Conservation (phyloP, 2,888 invertebrate species). For the Scaptodrosophila latifasciaeformis region DNA sequence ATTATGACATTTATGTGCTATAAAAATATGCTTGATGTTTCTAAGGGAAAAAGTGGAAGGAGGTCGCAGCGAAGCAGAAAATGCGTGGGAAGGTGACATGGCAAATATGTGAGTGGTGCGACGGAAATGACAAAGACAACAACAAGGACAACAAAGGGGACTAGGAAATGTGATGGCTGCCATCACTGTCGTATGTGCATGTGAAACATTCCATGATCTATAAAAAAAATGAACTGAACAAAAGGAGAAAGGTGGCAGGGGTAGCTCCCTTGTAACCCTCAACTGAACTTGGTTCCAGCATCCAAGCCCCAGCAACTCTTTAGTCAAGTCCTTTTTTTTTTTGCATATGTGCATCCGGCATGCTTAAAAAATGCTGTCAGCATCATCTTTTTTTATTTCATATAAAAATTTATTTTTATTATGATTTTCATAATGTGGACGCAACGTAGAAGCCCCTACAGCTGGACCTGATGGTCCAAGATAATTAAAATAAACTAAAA, state of each 20-base stretch:
- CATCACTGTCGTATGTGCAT: slow-evolving; percentile 10
- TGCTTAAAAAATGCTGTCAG: slow-evolving; percentile 29
- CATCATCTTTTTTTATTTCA: slow-evolving; percentile 20
- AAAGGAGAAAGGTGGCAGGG: no score
- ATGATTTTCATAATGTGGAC: slow-evolving; percentile 29
- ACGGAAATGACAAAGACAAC: no score
- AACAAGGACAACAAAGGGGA: slow-evolving; percentile 23
- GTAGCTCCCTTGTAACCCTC: slow-evolving; percentile 26
- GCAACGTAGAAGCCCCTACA: slow-evolving; percentile 31
- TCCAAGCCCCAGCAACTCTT: slow-evolving; percentile 21
- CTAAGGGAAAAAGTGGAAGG: slow-evolving; percentile 32
- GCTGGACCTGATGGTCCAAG: background rate
- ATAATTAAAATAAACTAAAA: background rate
- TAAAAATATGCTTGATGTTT: slow-evolving; percentile 56
- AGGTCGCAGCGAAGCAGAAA: background rate
- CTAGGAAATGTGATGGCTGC: slow-evolving; percentile 40
- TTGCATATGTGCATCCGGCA: no score
- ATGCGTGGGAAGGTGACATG: background rate
- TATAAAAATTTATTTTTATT: slow-evolving; percentile 24
- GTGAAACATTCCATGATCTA: slow-evolving; percentile 19
- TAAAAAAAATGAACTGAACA: slow-evolving; percentile 32
- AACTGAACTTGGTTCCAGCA: background rate
- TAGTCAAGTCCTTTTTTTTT: no score
- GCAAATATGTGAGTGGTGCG: background rate
- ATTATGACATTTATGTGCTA: slow-evolving; percentile 61